phyloP scores from a whole-genome alignment of 2,888 invertebrate species.

The Mellilla xanthometata region DNA sequence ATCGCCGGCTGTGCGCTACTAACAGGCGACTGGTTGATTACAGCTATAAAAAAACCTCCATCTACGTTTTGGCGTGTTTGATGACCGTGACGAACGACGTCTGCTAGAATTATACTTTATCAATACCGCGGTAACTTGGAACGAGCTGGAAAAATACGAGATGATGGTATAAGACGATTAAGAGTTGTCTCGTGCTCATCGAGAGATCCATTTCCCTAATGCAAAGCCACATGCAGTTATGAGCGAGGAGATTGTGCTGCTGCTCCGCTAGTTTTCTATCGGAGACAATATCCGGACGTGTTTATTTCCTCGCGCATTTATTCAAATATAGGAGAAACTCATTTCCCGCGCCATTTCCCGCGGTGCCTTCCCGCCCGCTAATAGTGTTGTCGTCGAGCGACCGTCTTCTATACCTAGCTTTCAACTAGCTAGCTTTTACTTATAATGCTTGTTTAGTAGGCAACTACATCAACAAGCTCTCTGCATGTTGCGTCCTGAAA shows the following conservation, averaged over 20 bases:
- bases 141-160: not conserved
- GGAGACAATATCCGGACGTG: conserved; percentile 70
- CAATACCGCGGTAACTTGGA: conserved; percentile 2
- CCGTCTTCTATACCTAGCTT: conserved; percentile 23
- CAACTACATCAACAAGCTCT: conserved; percentile 11
- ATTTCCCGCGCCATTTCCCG: conserved; percentile 75
- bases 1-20: conserved; percentile 14
- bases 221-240: conserved; percentile 31
- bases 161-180: not conserved
- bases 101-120: conserved; percentile 20
- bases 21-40: conserved; percentile 13
- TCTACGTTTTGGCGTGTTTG: conserved; percentile 28
- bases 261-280: conserved; percentile 40
- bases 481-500: too few species aligned
- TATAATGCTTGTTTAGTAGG: not conserved
- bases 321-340: conserved; percentile 75
- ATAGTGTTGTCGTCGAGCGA: conserved; percentile 32
- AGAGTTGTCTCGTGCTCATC: conserved; percentile 6
- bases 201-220: conserved; percentile 38
- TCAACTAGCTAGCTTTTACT: not conserved
- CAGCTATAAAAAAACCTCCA: conserved; percentile 23
- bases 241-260: conserved; percentile 49
- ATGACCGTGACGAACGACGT: conserved; percentile 33
- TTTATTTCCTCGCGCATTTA: conserved; percentile 74
- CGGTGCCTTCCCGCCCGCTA: conserved; percentile 23